Evolutionary conservation across 2,797 vertebrate genomes (phyloP).

Genomic region (Coranthus polyacanthus): DNA sequence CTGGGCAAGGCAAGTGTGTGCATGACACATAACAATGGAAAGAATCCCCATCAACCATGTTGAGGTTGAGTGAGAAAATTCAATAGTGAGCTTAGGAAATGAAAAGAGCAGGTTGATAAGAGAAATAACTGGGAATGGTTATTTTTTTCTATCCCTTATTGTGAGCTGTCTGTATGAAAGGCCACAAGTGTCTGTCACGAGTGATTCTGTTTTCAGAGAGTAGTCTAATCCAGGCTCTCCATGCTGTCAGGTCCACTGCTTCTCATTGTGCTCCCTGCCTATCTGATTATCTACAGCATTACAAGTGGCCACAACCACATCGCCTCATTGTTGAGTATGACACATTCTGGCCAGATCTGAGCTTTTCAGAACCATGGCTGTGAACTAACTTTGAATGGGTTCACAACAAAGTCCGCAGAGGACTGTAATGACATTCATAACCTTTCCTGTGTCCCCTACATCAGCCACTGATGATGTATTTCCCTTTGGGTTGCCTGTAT

Average conservation of each 20-base stretch:
- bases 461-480: conserved; percentile 57
- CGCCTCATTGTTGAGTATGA: conserved; percentile 63
- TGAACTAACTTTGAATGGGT: conserved; percentile 69
- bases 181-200: conserved; percentile 63
- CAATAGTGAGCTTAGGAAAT: conserved; percentile 78
- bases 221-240: conserved; percentile 71
- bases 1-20: conserved; percentile 53
- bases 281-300: conserved; percentile 76
- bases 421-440: conserved; percentile 77
- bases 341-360: conserved; percentile 54
- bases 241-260: conserved; percentile 67
- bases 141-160: conserved; percentile 53
- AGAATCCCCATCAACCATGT: conserved; percentile 65
- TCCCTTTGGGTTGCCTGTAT: conserved; percentile 49
- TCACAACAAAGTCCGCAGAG: conserved; percentile 57
- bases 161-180: conserved; percentile 70
- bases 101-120: conserved; percentile 77
- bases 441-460: conserved; percentile 59
- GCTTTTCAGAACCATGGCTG: conserved; percentile 57
- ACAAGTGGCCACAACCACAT: conserved; percentile 64
- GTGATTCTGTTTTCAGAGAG: conserved; percentile 75
- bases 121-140: conserved; percentile 73
- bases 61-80: conserved; percentile 74
- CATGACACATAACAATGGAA: conserved; percentile 65
- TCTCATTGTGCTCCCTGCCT: conserved; percentile 68